These are phyloP conservation scores for Trichogramma pretiosum DNA, from an alignment of 1,140 invertebrate species.

Conservation along the genomic window DNA sequence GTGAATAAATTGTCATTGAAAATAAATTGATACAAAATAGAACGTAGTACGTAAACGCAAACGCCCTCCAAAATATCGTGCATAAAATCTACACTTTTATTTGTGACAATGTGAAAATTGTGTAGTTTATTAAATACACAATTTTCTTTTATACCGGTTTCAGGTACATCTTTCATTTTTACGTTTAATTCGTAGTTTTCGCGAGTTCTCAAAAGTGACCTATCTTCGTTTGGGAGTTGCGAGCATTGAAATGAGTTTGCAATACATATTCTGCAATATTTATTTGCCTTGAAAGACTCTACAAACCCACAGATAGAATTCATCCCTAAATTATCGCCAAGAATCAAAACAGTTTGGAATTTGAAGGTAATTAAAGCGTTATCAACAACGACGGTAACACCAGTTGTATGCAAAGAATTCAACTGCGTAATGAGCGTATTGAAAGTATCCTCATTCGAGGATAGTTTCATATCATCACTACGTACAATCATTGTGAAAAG, in stretches of 20 bases:
- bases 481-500: constrained; percentile 11
- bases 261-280: constrained; percentile 19
- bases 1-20: constrained; percentile 3
- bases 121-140: constrained; percentile 31
- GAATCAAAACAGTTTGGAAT: constrained; percentile 19
- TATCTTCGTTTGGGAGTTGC: constrained; percentile 6
- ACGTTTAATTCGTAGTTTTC: constrained; percentile 15
- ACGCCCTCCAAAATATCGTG: constrained; percentile 19
- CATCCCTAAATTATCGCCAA: constrained; percentile 20
- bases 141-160: constrained; percentile 30
- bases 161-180: not conserved
- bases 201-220: constrained; percentile 13
- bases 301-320: constrained; percentile 20
- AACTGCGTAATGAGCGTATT: constrained; percentile 12
- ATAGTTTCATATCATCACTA: constrained; percentile 8
- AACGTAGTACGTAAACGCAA: not conserved
- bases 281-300: constrained; percentile 15
- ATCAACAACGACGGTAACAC: constrained; percentile 14
- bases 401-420: constrained; percentile 9
- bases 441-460: constrained; percentile 9
- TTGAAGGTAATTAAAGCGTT: constrained; percentile 8
- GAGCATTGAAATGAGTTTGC: constrained; percentile 13
- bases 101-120: constrained; percentile 35
- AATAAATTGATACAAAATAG: constrained; percentile 2
- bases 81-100: constrained; percentile 26